A percentile compares a stretch with the other conserved stretches of the same genome.
phyloP scores from a whole-genome alignment of 2,888 invertebrate species.

The Prostheceraeus crozeri region DNA sequence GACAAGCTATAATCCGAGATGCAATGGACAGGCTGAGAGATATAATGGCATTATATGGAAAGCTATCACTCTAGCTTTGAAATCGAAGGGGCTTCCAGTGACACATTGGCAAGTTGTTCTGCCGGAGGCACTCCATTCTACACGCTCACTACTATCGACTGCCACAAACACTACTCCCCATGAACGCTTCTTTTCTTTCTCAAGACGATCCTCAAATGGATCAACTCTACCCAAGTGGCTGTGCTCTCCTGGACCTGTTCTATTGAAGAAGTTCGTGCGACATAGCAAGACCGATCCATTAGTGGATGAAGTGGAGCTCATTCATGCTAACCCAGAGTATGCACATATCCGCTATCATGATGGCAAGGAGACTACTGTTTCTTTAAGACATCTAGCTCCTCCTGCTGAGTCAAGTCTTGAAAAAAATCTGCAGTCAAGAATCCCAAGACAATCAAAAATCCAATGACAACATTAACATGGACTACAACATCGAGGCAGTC shows the following conservation, averaged over 20 bases:
- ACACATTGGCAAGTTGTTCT: constrained; percentile 12
- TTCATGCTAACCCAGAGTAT: constrained; percentile 35
- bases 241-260: constrained; percentile 12
- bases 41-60: constrained; percentile 32
- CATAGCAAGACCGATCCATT: constrained; percentile 18
- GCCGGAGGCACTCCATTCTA: constrained; percentile 27
- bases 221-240: constrained; percentile 22
- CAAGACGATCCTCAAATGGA: constrained; percentile 22
- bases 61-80: constrained; percentile 29
- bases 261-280: constrained; percentile 22
- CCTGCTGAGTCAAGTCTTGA: too few species aligned
- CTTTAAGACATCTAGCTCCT: constrained; percentile 34
- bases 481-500: too few species aligned
- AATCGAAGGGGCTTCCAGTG: constrained; percentile 1
- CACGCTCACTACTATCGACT: constrained; percentile 25
- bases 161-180: constrained; percentile 31
- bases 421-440: too few species aligned
- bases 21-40: constrained; percentile 28
- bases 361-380: constrained; percentile 38
- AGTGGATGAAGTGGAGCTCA: constrained; percentile 18
- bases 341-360: constrained; percentile 35
- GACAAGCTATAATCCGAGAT: too few species aligned
- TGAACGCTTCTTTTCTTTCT: constrained; percentile 26
- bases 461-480: too few species aligned
- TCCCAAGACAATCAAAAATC: too few species aligned